These are phyloP conservation scores for Ormia ochracea DNA, from an alignment of 2,888 invertebrate species.

Conservation along the genomic window DNA sequence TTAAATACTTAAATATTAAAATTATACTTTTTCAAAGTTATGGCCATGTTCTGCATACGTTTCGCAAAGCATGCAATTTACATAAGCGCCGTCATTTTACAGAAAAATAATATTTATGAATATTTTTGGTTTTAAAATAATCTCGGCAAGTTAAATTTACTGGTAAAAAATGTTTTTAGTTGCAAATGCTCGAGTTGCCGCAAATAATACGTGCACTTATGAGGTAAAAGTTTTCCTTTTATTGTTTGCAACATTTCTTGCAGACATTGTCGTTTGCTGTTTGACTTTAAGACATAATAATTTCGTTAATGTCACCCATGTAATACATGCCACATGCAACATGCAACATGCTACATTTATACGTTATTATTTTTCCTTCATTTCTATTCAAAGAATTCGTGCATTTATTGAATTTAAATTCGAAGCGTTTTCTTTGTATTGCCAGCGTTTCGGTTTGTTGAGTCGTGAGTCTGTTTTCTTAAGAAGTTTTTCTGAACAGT, in stretches of 20 bases:
- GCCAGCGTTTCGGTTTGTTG: not conserved
- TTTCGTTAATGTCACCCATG: slow-evolving; percentile 55
- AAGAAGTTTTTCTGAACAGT: slow-evolving; percentile 3
- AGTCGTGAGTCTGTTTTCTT: slow-evolving; percentile 37
- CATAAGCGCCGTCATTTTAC: slow-evolving; percentile 47
- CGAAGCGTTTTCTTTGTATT: slow-evolving; percentile 11
- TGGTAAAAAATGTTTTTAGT: slow-evolving; percentile 6
- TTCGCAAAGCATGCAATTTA: slow-evolving; percentile 39
- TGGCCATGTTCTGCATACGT: slow-evolving; percentile 45
- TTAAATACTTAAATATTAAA: slow-evolving; percentile 21
- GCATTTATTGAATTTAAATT: slow-evolving; percentile 47
- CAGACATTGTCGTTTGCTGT: slow-evolving; percentile 26
- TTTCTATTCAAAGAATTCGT: slow-evolving; percentile 41
- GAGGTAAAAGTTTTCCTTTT: slow-evolving; percentile 46
- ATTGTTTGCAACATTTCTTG: slow-evolving; percentile 39
- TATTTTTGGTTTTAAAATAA: slow-evolving; percentile 1
- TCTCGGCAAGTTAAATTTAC: no score
- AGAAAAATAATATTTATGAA: slow-evolving; percentile 24
- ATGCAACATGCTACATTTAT: not conserved
- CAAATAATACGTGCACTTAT: not conserved
- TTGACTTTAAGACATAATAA: slow-evolving; percentile 38
- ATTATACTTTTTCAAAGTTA: slow-evolving; percentile 54
- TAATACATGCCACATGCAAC: slow-evolving; percentile 12
- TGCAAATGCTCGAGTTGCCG: not conserved
- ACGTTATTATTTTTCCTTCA: slow-evolving; percentile 27